Conservation (phyloP, 2,888 invertebrate genomes). For the Sphinx pinastri region DNA sequence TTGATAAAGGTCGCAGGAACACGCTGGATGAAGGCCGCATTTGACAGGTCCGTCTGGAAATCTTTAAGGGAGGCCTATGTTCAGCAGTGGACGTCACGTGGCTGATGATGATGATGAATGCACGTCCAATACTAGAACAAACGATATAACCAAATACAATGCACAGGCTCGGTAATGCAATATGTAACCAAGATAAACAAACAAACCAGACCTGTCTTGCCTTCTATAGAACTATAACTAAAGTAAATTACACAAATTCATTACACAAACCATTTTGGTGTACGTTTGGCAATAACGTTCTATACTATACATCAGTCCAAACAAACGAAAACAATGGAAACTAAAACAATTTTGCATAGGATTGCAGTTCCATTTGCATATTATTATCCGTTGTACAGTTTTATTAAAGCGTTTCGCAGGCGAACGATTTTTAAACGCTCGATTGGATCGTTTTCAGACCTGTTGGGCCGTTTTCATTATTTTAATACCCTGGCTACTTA, state of each 20-base stretch:
- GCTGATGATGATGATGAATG: too few species aligned
- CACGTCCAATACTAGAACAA: too few species aligned
- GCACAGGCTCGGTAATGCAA: not conserved
- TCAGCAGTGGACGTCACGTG: too few species aligned
- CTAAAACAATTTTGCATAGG: slow-evolving; percentile 12
- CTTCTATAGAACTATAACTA: not conserved
- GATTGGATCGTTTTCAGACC: not conserved
- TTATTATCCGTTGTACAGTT: slow-evolving; percentile 4
- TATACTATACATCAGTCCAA: slow-evolving; percentile 11
- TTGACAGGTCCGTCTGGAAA: too few species aligned
- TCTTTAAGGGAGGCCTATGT: too few species aligned
- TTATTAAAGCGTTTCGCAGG: not conserved
- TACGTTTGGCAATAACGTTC: not conserved
- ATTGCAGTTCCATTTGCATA: slow-evolving; percentile 19
- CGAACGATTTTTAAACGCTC: not conserved
- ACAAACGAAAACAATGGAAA: slow-evolving; percentile 9
- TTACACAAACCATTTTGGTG: slow-evolving; percentile 7
- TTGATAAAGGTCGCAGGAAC: too few species aligned
- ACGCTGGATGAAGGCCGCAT: too few species aligned
- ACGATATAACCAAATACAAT: too few species aligned
- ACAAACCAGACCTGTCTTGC: not conserved
- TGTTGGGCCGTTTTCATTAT: not conserved
- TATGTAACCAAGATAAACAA: not conserved
- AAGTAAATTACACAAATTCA: not conserved
- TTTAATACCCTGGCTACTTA: not conserved